Evolutionary conservation across 2,797 vertebrate species (phyloP), one percentile per base, ranked within the genome.

Genomic region (Capromys pilorides): DNA sequence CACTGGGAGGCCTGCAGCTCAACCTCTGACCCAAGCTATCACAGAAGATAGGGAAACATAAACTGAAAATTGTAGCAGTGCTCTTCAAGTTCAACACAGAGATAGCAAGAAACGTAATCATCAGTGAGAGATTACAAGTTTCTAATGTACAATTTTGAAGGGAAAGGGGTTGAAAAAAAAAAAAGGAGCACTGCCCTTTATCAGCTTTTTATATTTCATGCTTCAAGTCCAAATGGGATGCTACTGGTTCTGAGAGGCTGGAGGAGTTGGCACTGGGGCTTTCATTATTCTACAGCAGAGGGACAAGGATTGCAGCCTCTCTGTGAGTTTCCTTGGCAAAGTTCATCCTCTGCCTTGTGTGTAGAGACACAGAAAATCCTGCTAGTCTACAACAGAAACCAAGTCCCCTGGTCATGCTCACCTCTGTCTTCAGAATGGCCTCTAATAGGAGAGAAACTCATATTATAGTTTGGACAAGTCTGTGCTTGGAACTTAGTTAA

Each of bases 21-120:
- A 95, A 93, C 96, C 95, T 97, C 93, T 97, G 96, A 97, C 97
- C 96, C 57, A 51, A 33, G 39, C 80, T 93, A 97, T 96, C 95
- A 96, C 77, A 91, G 91, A 75, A 62, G 77, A 94, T 45, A 49
- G 67, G 67, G 79, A 96, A 95, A 97, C 81, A 95, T 89, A 95
- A 96, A 96, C 96, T 92, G 59, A 92, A 96, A 97, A 81, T 51
- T 92, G n/a, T 88, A 88, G 78, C 87, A 78, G 1, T 88, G 66
- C 41, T 84, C 61, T 88, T 96, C 62, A 71, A 59, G 75, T 85
- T 90, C 90, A 88, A 81, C 71, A 86, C n/a, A 91, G 93, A 82
- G 83, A 96, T 49, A 95, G 79, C 66, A 33, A 75, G 79, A 87
- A 77, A 82, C 18, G 64, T 81, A 87, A 83, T 92, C 90, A 18